Evolutionary conservation across 1,140 invertebrate genomes (phyloP), one percentile per base, ranked within the genome.

Genomic region (Coptotermes formosanus): DNA sequence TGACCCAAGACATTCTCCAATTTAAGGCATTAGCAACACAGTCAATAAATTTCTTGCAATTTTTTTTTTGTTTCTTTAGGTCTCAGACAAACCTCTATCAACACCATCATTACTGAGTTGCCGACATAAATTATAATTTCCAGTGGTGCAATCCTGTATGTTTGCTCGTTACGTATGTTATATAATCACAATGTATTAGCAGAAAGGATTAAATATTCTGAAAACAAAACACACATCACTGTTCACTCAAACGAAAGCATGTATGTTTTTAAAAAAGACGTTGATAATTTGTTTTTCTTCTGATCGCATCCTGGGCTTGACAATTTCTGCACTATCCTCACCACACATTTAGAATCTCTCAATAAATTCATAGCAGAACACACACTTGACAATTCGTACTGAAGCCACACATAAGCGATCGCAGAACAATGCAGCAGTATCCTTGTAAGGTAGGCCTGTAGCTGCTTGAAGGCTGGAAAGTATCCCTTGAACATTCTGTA

Each of bases 1-100:
- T 84, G 83, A 84, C 86, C 86, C 86, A 86, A 86, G 38, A 86
- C 82, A 86, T 86, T 86, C 83, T 84, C 55, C 86, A 86, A 69
- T 86, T 75, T 86, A 86, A 86, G 85, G 85, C 85, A 86, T 86
- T 69, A 84, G 48, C 83, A 84, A 55, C 59, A n/a, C 48, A 55
- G 7, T 84, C 14, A 84, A 84, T 52, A 75, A 75, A 75, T 75
- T 75, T 75, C 64, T 30, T 75, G 32, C 38, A 9, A 83, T n/a
- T 83, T 83, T 83, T 7, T 38, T 83, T 83, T 32, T 32, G 81
- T 82, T 82, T 23, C 52, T 75, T n/a, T 30, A 75, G 25, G 8
- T 75, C 25, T 75, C 9, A 75, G 25, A 75, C n/a, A 30, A 83
- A 83, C 43, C 25, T 82, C 32, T 19, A 83, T 52, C 21, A 52